phyloP scores from a whole-genome alignment of 2,888 invertebrate genomes.

The Halictus ligatus region DNA sequence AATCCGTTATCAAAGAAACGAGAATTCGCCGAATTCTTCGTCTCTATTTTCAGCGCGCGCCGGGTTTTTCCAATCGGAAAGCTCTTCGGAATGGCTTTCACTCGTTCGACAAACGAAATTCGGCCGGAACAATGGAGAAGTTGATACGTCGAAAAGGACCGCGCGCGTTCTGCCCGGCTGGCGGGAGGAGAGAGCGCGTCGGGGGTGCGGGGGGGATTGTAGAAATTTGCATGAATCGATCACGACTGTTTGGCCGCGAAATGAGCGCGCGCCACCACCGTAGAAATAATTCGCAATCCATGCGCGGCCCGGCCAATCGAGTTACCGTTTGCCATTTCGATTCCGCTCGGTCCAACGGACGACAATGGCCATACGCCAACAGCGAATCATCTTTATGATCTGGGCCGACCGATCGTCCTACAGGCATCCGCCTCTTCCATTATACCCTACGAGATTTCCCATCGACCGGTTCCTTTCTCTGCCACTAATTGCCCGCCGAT shows the following conservation, averaged over 20 bases:
- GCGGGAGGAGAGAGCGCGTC: too few species aligned
- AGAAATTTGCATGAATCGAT: slow-evolving; percentile 83
- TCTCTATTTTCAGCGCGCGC: slow-evolving; percentile 39
- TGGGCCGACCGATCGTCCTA: slow-evolving; percentile 66
- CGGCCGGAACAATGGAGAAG: slow-evolving; percentile 78
- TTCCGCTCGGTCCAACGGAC: slow-evolving; percentile 81
- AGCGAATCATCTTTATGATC: slow-evolving; percentile 82
- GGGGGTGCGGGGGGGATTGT: slow-evolving; percentile 75
- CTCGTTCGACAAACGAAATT: slow-evolving; percentile 70
- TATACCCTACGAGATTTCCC: slow-evolving; percentile 4
- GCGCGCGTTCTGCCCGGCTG: background rate
- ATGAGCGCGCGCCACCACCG: slow-evolving; percentile 77
- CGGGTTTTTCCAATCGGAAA: slow-evolving; percentile 60
- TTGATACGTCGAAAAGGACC: slow-evolving; percentile 75
- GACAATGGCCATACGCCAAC: slow-evolving; percentile 79
- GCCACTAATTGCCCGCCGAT: slow-evolving; percentile 17
- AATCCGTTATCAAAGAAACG: slow-evolving; percentile 32
- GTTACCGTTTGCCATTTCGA: slow-evolving; percentile 83
- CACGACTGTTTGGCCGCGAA: slow-evolving; percentile 81
- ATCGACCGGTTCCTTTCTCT: slow-evolving; percentile 4
- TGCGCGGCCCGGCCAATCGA: slow-evolving; percentile 80
- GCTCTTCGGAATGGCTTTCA: slow-evolving; percentile 63
- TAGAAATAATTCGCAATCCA: slow-evolving; percentile 82
- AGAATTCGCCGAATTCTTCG: slow-evolving; percentile 34
- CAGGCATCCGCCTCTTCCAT: slow-evolving; percentile 6